Evolutionary conservation across 2,113 vertebrate genomes (phyloP).

Genomic region (Arenaria interpres): DNA sequence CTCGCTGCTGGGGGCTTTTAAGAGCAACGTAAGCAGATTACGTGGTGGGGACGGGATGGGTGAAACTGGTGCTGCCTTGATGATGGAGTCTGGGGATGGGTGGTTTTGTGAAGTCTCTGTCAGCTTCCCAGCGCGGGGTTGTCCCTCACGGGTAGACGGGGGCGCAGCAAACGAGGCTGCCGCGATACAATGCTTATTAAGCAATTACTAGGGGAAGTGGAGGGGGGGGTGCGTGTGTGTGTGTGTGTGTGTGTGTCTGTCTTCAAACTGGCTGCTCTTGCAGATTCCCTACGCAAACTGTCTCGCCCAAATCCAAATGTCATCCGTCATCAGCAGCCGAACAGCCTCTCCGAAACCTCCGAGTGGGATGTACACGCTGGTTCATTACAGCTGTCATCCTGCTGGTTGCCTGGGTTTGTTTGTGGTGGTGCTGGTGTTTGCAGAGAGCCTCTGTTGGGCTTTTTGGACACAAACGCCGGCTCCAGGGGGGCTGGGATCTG

Average conservation of each 20-base stretch:
- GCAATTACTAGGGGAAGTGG: background rate
- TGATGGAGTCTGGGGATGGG: background rate
- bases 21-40: accelerated
- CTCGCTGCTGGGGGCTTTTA: background rate
- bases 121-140: accelerated
- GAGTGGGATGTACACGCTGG: conserved; percentile 32
- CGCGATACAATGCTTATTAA: conserved; percentile 10
- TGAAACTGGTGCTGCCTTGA: accelerated
- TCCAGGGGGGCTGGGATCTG: background rate
- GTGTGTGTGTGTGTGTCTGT: background rate
- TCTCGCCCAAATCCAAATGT: conserved; percentile 40
- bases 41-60: accelerated
- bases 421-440: conserved; percentile 10
- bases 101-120: accelerated
- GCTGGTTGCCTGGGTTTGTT: conserved; percentile 45
- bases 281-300: conserved; percentile 45
- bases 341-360: conserved; percentile 43
- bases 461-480: background rate
- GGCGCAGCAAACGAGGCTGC: background rate
- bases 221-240: background rate
- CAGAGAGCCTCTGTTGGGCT: conserved; percentile 1
- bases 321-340: conserved; percentile 55
- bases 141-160: background rate
- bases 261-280: conserved; percentile 28
- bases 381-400: conserved; percentile 59